phyloP scores from a whole-genome alignment of 2,888 invertebrate species.

The Tenthredo livida region DNA sequence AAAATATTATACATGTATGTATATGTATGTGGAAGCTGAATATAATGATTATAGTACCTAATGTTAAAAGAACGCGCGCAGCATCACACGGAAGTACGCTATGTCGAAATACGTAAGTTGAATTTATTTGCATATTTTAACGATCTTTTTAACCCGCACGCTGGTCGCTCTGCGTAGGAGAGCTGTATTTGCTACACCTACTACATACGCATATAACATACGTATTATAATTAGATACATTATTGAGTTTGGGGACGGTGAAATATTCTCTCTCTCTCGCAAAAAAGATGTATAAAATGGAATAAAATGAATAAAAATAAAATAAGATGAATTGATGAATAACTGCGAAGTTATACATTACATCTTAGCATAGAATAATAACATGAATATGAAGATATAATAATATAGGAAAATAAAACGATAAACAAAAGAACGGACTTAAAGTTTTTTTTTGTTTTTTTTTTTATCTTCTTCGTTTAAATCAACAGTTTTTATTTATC shows the following conservation, averaged over 20 bases:
- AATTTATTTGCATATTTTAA: conserved; percentile 50
- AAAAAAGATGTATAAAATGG: neutral
- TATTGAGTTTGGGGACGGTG: neutral
- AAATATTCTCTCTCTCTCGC: neutral
- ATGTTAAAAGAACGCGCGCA: neutral
- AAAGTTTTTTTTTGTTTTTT: neutral
- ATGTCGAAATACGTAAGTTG: conserved; percentile 43
- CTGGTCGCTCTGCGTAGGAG: conserved; percentile 16
- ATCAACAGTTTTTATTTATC: neutral
- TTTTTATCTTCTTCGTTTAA: neutral
- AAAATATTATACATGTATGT: neutral
- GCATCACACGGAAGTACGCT: conserved; percentile 1
- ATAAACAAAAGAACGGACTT: neutral
- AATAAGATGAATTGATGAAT: neutral
- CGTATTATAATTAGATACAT: neutral
- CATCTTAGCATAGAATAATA: neutral
- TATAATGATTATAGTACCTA: neutral
- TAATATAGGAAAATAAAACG: neutral
- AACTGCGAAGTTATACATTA: neutral
- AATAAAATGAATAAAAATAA: neutral
- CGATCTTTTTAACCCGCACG: conserved; percentile 41
- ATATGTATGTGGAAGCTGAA: neutral
- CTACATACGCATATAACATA: conserved; percentile 1
- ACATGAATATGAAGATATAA: neutral
- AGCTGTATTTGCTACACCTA: conserved; percentile 7